Base-by-base conservation (phyloP, 2,888 invertebrate genomes). In the Callinectes sapidus region DNA sequence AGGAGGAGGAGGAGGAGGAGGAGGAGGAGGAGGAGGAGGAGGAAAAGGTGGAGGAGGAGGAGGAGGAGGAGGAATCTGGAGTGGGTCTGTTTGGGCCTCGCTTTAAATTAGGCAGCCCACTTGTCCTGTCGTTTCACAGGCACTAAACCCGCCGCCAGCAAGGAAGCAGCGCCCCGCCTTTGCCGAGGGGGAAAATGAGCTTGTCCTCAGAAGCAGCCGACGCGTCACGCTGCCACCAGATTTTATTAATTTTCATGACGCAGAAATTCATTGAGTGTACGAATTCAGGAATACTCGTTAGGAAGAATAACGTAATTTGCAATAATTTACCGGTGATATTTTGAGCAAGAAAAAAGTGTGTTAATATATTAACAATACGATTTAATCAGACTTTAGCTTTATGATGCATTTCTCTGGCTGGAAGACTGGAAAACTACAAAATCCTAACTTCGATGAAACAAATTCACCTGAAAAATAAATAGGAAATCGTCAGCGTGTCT, bases 261-360 rank as follows among this genome's bases (percentile, higher is more conserved):
- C 23, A n/a, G 71, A 71, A n/a, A 71, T 71, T 71, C 71, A 71
- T 28, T 71, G 28, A 23, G 23, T n/a, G n/a, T 28, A 71, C 10
- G 71, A 71, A 71, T 23, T 71, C 71, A 28, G 28, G 23, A 71
- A n/a, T n/a, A n/a, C n/a, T n/a, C 71, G n/a, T 71, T 28, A 71
- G 28, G 71, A 71, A n/a, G 28, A n/a, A 71, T 71, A 71, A 71
- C 71, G 71, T 71, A 71, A 71, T 71, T 71, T n/a, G 71, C 71
- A n/a, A 71, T n/a, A 10, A 71, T 71, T 71, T 71, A 71, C 28
- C 28, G n/a, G 71, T 71, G 71, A 71, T 71, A 71, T 71, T 71
- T 71, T n/a, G 71, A 10, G 23, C 10, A 10, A 71, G 6, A 71
- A 71, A n/a, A n/a, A 71, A 23, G 2, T n/a, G 28, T 71, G 8